Evolutionary conservation across 1,140 invertebrate species (phyloP), one percentile per base, ranked within the genome.

Genomic region (Hormaphis cornu): DNA sequence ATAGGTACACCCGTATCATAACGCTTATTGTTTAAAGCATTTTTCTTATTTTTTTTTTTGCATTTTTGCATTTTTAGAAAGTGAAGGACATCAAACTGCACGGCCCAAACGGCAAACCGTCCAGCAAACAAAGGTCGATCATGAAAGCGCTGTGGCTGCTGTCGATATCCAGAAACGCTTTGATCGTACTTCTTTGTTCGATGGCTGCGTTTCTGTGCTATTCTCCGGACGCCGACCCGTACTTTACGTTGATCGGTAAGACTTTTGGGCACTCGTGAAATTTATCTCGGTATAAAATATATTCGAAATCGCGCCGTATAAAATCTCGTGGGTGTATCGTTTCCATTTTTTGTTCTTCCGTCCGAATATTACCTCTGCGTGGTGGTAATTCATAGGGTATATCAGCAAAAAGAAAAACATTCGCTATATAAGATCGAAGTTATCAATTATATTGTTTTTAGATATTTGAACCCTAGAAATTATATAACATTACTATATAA

Each of bases 131-230:
- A 26, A 81, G 80, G 37, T 77, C 81, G 72, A 76, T 80, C 33
- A 44, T 87, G 1, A 82, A 83, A 70, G 86, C 86, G 24, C 78
- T 87, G 5, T 90, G 88, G 88, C 78, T 90, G 33, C 78, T 89
- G 8, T 88, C 88, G 9, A 89, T 87, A 6, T 87, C 88, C 0
- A 81, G 90, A 70, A 93, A 93, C 75, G 90, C 89, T 0, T 80
- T 93, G 5, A 81, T 90, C 10, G 90, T 93, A 2, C 77, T 92
- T 2, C 74, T 86, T 2, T 87, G 86, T 69, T 86, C 87, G 0
- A 73, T 83, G 0, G 78, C 89, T 16, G 85, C 88, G 0, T 80
- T 74, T 59, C 69, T 74, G 69, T 76, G 75, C 28, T 54, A 77
- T 72, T 85, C 82, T 73, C 79, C 79, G 56, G 79, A 78, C 73